Evolutionary conservation across 1,140 invertebrate species (phyloP).

Genomic region (Sarcophaga peregrina): DNA sequence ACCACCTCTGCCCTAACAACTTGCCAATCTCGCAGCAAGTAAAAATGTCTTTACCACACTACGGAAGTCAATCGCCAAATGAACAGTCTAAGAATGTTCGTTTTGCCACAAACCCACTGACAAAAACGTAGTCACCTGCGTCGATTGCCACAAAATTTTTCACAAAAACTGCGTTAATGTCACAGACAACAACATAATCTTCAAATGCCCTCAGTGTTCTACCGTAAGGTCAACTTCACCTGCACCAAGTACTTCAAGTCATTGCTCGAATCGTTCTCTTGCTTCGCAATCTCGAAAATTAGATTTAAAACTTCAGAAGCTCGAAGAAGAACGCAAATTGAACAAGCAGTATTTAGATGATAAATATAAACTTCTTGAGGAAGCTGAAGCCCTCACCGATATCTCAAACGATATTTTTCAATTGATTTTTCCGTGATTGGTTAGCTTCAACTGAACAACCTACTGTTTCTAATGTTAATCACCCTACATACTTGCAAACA

Average conservation of each 20-base stretch:
- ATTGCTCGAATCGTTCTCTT: too few species aligned
- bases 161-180: conserved; percentile 3
- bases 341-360: too few species aligned
- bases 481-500: not conserved
- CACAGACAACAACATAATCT: not conserved
- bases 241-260: too few species aligned
- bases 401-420: not conserved
- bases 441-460: not conserved
- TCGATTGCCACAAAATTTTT: not conserved
- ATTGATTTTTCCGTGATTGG: not conserved
- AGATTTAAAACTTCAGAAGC: too few species aligned
- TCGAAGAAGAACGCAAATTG: too few species aligned
- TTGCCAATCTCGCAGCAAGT: not conserved
- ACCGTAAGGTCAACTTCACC: too few species aligned
- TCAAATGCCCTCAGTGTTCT: not conserved
- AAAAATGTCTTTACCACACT: not conserved
- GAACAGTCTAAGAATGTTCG: not conserved
- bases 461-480: not conserved
- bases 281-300: too few species aligned
- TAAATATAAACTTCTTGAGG: conserved; percentile 10
- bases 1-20: not conserved
- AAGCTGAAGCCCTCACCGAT: not conserved
- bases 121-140: not conserved
- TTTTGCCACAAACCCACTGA: not conserved
- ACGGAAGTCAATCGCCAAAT: not conserved